Evolutionary conservation across 2,113 vertebrate species (phyloP), one percentile per base, ranked within the genome.

Genomic region (Lonchura striata): DNA sequence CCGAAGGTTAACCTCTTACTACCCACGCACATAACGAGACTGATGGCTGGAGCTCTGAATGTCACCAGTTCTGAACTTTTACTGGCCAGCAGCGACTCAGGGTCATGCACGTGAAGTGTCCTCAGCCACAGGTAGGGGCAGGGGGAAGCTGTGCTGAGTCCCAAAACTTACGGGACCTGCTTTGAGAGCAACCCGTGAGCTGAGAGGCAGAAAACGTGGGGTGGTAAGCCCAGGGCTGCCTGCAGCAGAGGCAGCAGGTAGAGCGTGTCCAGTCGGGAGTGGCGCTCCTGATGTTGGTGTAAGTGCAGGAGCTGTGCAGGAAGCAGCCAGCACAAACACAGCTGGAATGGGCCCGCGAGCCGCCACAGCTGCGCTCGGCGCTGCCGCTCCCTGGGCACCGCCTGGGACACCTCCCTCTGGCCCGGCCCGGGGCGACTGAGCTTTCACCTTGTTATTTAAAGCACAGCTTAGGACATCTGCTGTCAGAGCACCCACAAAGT

Each of bases 261-360:
- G 70, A 61, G 37, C 37, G 1, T 2, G 50, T 80, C 91, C 91
- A 37, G 70, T 2, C 49, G 0, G 65, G 61, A 54, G n/a, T 66
- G n/a, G 18, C 3, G 2, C 53, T 85, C 78, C 87, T 25, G 74
- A 0, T 68, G 81, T 39, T 28, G 0, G 63, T 94, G 95, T 95
- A 95, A 95, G 7, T 47, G 94, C 31, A 85, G 96, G 83, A 95
- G 94, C 90, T 50, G 5, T 23, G 39, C 63, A 77, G 95, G 92
- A 94, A 92, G 90, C 56, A 91, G 83, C 89, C 93, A 90, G 94
- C 82, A 56, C 37, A 92, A 96, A 94, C 95, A 95, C 94, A 96
- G 96, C 96, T 95, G 94, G 90, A 77, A 44, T 0, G 66, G 82
- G 82, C 25, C 92, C 52, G 80, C 39, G 2, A 72, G 57, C 39